Evolutionary conservation across 1,140 invertebrate species (phyloP), one percentile per base, ranked within the genome.

Genomic region (Drosophila eugracilis): DNA sequence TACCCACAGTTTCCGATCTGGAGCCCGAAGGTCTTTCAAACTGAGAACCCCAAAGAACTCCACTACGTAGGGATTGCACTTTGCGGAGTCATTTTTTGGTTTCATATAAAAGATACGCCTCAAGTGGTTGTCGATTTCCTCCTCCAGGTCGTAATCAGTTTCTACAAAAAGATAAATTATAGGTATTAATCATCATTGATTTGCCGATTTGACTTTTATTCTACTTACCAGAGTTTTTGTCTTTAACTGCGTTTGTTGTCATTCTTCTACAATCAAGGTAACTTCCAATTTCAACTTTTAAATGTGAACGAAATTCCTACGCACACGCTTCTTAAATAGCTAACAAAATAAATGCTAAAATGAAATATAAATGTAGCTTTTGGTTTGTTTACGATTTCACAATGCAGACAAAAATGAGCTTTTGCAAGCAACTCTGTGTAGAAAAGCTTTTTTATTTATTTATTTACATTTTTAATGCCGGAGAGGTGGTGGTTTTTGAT

Each of bases 41-140:
- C 62, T 86, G 2, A 85, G 52, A 0, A 86, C 81, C 1, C 81
- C 80, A 5, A 86, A 85, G 37, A 54, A 86, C 10, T 85, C 73
- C 7, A 77, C 19, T 5, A 47, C 9, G 24, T 55, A 73, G 7
- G 60, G 44, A 6, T 85, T 78, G 6, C 5, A 54, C 39, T 49
- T 47, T 0, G 10, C 6, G 10, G 30, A 24, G 1, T 57, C 55
- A 12, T 4, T 6, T 4, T 26, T 24, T 1, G 26, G 49, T 22
- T 59, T 86, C 0, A 77, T 15, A 14, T 63, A 63, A 6, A 85
- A 80, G n/a, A 85, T 32, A 1, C 32, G 37, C 10, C 65, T 24
- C 22, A 85, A 69, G 28, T 79, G 57, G 5, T 0, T 4, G 3
- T 72, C 80, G 14, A 84, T 69, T 28, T 79, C 47, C 15, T 45